Evolutionary conservation across 2,113 vertebrate genomes (phyloP), one percentile per base, ranked within the genome.

Genomic region (Orcinus orca): DNA sequence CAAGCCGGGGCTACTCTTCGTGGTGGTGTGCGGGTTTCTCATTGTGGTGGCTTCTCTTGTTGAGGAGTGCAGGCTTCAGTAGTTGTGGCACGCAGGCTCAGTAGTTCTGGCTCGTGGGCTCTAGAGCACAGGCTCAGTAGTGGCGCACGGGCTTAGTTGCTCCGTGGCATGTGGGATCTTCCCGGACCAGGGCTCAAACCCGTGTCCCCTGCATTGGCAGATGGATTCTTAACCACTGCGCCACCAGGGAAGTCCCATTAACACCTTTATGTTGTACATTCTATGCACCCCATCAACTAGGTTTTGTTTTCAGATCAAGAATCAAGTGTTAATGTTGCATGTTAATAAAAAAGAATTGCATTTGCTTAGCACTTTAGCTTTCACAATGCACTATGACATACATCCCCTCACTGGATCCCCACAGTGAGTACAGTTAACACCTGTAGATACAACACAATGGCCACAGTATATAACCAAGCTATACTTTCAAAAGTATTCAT

Each of bases 401-500:
- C 6, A 17, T 53, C 63, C 23, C 36, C 23, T 80, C 38, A n/a
- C 5, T 33, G 50, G 33, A 65, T 87, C 25, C 60, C 36, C 29
- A 92, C 31, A 8, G 50, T 1, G 44, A 95, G 18, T n/a, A 77
- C 31, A 77, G 55, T 85, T 76, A 95, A 94, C 41, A 89, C 18
- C 47, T 47, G 15, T 53, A 36, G 50, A 71, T 29, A 79, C 21
- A 74, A 71, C 80, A 71, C 73, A 95, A 82, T 83, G 71, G 53
- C 15, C 80, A 71, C 20, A 84, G 71, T 80, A 74, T 87, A 15
- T 63, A 95, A 96, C 93, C 83, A 91, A 97, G 14, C 20, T 47
- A 31, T 36, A 83, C 63, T 95, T 95, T 95, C 29, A 70, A 92
- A 95, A 95, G 58, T 77, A 95, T 81, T 93, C 3, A 65, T 93